Evolutionary conservation across 2,888 invertebrate species (phyloP), one percentile per base, ranked within the genome.

Genomic region (Pollenia griseotomentosa): DNA sequence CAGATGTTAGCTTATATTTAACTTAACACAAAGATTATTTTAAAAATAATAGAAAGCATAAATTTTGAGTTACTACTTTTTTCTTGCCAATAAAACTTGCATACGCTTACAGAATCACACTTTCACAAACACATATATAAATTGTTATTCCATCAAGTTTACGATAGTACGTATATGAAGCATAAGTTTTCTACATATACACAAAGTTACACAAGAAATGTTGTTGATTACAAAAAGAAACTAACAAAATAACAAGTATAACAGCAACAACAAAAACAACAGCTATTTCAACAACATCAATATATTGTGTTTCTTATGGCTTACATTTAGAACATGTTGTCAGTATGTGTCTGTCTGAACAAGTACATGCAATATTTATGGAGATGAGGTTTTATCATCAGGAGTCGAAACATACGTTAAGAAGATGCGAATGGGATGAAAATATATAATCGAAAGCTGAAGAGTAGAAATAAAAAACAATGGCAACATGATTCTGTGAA

Each of bases 371-470:
- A 61, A 75, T 75, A 83, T 83, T 75, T 83, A 83, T 83, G 75
- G 75, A 83, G 68, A 83, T 83, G 70, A 75, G 75, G 70, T 83
- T 83, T 75, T 70, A 68, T 40, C 53, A 61, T 46, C 68, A 77
- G 61, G 68, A 53, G 63, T 61, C 53, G 53, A 63, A 82, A 70
- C 33, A 70, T 70, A 68, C 68, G 70, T 75, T 75, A 83, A 83
- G 61, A 70, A 70, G 46, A 68, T 66, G 68, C 23, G 51, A 71
- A 16, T 10, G 40, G 55, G 16, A 80, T 42, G 42, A 14, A 12
- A 42, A 59, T 23, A 51, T 10, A 2, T 51, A 14, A 46, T 8
- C 48, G 2, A 68, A 51, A 48, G 23, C 12, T 46, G 16, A 66
- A 65, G 16, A 53, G 33, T 19, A 0, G n/a, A 4, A 42, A 42